Evolutionary conservation across 2,113 vertebrate species (phyloP).

Genomic region (Procavia capensis): DNA sequence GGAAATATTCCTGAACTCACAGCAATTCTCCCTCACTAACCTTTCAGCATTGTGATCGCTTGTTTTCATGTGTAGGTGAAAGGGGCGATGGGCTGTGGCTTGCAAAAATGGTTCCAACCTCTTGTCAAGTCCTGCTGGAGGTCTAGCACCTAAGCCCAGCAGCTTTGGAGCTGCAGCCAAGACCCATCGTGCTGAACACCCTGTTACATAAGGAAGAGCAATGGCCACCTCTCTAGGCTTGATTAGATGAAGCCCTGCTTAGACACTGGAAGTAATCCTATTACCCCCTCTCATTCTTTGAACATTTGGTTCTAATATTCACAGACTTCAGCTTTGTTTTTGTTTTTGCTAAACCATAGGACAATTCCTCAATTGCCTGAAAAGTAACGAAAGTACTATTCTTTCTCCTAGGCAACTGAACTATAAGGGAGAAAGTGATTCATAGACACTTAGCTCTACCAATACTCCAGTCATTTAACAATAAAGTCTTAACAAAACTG

Average conservation of each 20-base stretch:
- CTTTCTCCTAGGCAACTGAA: not conserved
- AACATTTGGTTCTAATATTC: slow-evolving; percentile 11
- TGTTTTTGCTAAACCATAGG: slow-evolving; percentile 3
- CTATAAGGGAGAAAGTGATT: not conserved
- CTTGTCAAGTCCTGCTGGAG: not conserved
- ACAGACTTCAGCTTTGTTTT: not conserved
- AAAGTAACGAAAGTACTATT: not conserved
- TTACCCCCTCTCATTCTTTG: not conserved
- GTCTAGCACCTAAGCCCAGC: not conserved
- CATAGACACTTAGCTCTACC: not conserved
- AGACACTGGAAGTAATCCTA: not conserved
- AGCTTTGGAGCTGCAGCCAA: not conserved
- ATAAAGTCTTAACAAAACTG: not conserved
- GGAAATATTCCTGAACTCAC: not conserved
- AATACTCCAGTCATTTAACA: not conserved
- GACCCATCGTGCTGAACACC: not conserved
- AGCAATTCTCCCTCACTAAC: not conserved
- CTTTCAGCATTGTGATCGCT: not conserved
- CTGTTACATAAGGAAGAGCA: not conserved
- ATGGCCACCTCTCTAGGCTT: not conserved
- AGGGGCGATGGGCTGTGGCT: not conserved
- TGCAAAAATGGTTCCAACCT: not conserved
- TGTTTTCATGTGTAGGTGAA: not conserved
- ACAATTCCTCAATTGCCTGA: not conserved
- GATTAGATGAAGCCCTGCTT: not conserved